Evolutionary conservation across 2,797 vertebrate genomes (phyloP).

Genomic region (Adrianichthys oophorus): DNA sequence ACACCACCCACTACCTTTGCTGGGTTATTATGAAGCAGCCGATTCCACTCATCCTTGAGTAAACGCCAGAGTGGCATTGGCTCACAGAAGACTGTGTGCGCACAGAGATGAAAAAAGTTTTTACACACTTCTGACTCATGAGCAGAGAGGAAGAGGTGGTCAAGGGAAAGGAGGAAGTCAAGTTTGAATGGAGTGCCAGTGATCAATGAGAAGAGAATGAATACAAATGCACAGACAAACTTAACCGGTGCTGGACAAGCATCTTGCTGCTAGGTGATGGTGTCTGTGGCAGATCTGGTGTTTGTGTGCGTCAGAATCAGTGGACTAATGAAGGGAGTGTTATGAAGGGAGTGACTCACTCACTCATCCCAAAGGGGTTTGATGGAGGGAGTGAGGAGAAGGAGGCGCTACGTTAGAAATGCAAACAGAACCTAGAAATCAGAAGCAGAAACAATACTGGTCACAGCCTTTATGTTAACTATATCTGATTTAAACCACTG

Average conservation of each 20-base stretch:
- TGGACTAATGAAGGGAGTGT: slow-evolving; percentile 62
- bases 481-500: not conserved
- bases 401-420: slow-evolving; percentile 1
- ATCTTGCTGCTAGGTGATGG: slow-evolving; percentile 31
- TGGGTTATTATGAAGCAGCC: slow-evolving; percentile 33
- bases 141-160: slow-evolving; percentile 39
- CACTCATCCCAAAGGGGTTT: slow-evolving; percentile 54
- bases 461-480: not conserved
- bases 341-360: slow-evolving; percentile 68
- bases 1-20: slow-evolving; percentile 40
- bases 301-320: slow-evolving; percentile 51
- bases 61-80: slow-evolving; percentile 56
- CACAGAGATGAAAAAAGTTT: slow-evolving; percentile 28
- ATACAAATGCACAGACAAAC: slow-evolving; percentile 14
- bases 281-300: slow-evolving; percentile 35
- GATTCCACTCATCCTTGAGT: slow-evolving; percentile 50
- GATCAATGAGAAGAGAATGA: slow-evolving; percentile 21
- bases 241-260: slow-evolving; percentile 31
- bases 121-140: slow-evolving; percentile 68
- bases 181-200: slow-evolving; percentile 16
- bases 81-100: slow-evolving; percentile 31
- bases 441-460: no score
- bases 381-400: slow-evolving; percentile 44
- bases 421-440: not conserved
- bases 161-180: not conserved